Percentiles rank a stretch among this genome's conserved stretches.
Conservation (phyloP, 2,113 vertebrate genomes). For the Prinia subflava region DNA sequence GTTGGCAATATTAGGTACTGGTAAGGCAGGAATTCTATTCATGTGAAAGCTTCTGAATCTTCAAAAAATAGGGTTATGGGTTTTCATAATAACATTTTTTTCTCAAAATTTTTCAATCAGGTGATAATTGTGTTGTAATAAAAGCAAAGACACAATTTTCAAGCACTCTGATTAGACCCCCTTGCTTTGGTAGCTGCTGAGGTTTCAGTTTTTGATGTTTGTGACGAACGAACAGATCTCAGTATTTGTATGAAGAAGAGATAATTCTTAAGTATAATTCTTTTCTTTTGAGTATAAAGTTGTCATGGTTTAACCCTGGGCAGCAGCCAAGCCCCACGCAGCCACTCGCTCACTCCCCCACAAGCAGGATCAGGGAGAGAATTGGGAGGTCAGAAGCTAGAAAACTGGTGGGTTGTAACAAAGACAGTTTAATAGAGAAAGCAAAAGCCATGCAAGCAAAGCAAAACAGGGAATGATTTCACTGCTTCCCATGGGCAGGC, state of each 20-base stretch:
- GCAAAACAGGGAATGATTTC: neutral
- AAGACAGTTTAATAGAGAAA: neutral
- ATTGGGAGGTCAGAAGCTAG: neutral
- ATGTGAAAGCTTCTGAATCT: neutral
- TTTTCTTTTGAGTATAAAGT: neutral
- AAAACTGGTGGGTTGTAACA: neutral
- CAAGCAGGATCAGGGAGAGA: neutral
- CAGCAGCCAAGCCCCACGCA: accelerated
- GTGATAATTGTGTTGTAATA: neutral
- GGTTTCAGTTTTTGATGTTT: neutral
- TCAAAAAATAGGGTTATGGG: neutral
- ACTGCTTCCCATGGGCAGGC: neutral
- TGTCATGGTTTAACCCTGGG: neutral
- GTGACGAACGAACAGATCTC: neutral
- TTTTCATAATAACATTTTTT: neutral
- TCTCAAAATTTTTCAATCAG: neutral
- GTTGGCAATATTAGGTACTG: neutral
- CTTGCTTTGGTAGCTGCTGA: neutral
- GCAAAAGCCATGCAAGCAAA: neutral
- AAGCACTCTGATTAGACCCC: neutral
- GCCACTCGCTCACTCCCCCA: accelerated
- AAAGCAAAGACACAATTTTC: neutral
- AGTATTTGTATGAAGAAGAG: neutral
- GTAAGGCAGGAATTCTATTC: neutral
- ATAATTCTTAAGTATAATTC: neutral